Base-by-base conservation (phyloP, 1,140 invertebrate genomes). In the Pogonus chalceus region DNA sequence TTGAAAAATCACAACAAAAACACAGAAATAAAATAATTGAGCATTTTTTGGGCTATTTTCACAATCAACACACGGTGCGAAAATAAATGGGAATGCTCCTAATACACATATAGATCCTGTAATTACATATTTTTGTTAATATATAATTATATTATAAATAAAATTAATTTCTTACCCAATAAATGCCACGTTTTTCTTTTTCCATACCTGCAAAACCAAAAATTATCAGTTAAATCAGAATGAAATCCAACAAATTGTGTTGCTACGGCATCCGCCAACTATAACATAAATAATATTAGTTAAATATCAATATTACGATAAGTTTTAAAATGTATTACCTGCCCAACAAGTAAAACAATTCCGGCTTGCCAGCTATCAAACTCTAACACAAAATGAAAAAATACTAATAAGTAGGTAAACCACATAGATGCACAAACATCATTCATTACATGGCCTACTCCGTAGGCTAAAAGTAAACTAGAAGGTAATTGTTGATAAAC, bases 341-440 rank as follows among this genome's bases (percentile, higher is more conserved):
- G 92, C 10, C 92, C 91, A 54, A 92, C 78, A 10, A 95, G 72
- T 64, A 96, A 75, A 52, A 95, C 66, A 43, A 81, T 69, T 23
- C 93, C 94, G 1, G 93, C 82, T 62, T 85, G 73, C 10, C 74
- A 72, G 59, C 85, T 82, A 66, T 78, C 77, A 67, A 96, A 90
- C 58, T 79, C 73, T 23, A 92, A 71, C 1, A 96, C 88, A 63
- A 88, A 78, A 66, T 95, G 87, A 65, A 95, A 87, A 72, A 84
- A 98, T 18, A 97, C 82, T 58, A 98, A 76, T n/a, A 96, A 75
- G 72, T 98, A 98, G 0, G 90, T 92, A 69, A 98, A 98, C 95
- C 95, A 97, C 80, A 98, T 90, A 47, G 90, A 90, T 26, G 93
- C 90, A 74, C 91, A 95, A 3, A 97, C 78, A 75, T 98, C 95